Evolutionary conservation across 2,113 vertebrate species (phyloP), one percentile per base, ranked within the genome.

Genomic region (Ptychochromis oligacanthus): DNA sequence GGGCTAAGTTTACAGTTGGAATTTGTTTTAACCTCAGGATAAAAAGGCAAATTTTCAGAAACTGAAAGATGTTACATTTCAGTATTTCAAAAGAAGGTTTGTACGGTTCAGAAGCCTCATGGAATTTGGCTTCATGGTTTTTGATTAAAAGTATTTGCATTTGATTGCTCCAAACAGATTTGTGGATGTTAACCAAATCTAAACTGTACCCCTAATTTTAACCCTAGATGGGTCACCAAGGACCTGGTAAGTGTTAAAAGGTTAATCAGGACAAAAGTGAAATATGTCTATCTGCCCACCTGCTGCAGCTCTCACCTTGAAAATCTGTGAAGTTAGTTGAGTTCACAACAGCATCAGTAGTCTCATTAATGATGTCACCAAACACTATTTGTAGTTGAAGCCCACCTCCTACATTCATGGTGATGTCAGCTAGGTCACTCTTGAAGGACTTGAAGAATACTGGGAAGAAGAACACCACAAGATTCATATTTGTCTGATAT

Each of bases 301-400:
- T 36, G 8, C 36, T 36, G 36, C 36, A 36, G 36, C 5, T 49
- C 43, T 72, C 43, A 72, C 65, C 65, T 13, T n/a, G 43, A 24
- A 93, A 89, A 75, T 92, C 55, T 4, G 0, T 11, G 20, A 95
- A 96, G 86, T 95, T 52, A 6, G 95, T 96, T 12, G 93, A 85
- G 91, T 96, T 96, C 26, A 95, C 94, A 11, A 96, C 83, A 31
- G 15, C 93, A 13, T 95, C 92, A 1, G 91, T 95, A 0, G 70
- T 91, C 88, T 95, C 95, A 5, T 94, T 89, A 1, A 91, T 92
- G 64, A 95, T 95, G 88, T 95, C 93, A 65, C 91, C 95, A 56
- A 93, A 93, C 2, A 94, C 89, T 18, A 95, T 2, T 24, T 89
- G 80, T 49, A 95, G 78, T 34, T 90, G 77, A 46, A 89, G 54